Conservation (phyloP, 2,113 vertebrate species). For the Falco punctatus region DNA sequence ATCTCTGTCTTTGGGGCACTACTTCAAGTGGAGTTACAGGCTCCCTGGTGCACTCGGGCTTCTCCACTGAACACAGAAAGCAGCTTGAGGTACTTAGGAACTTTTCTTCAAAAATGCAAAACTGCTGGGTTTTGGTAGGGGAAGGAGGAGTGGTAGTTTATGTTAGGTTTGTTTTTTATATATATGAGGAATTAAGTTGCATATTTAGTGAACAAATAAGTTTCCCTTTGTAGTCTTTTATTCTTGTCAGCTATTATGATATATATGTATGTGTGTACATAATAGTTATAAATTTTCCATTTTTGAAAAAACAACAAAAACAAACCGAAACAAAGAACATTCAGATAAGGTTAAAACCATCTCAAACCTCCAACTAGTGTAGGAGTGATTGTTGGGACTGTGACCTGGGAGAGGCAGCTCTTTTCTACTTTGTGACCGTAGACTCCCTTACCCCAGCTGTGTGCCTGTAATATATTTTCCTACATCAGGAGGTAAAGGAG, state of each 20-base stretch:
- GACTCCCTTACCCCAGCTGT: not conserved
- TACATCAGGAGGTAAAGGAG: not conserved
- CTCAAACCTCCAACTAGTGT: not conserved
- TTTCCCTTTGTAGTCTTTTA: not conserved
- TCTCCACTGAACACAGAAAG: constrained; percentile 13
- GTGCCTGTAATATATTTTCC: not conserved
- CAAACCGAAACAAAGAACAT: not conserved
- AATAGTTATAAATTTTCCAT: not conserved
- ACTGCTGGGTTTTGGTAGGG: not conserved
- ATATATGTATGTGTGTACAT: not conserved
- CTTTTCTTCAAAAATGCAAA: not conserved
- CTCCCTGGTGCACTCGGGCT: not conserved
- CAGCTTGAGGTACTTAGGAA: not conserved
- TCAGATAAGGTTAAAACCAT: not conserved
- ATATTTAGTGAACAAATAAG: not conserved
- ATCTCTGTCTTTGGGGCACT: constrained; percentile 38
- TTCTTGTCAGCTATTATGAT: not conserved
- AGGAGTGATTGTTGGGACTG: not conserved
- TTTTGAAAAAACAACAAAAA: not conserved
- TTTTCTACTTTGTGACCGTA: not conserved
- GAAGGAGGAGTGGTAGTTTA: not conserved
- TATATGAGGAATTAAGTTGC: not conserved
- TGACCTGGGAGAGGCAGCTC: not conserved
- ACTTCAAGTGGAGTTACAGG: constrained; percentile 33
- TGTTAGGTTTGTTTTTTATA: not conserved